Base-by-base conservation (phyloP, 1,140 invertebrate species). In the Zaprionus camerounensis region DNA sequence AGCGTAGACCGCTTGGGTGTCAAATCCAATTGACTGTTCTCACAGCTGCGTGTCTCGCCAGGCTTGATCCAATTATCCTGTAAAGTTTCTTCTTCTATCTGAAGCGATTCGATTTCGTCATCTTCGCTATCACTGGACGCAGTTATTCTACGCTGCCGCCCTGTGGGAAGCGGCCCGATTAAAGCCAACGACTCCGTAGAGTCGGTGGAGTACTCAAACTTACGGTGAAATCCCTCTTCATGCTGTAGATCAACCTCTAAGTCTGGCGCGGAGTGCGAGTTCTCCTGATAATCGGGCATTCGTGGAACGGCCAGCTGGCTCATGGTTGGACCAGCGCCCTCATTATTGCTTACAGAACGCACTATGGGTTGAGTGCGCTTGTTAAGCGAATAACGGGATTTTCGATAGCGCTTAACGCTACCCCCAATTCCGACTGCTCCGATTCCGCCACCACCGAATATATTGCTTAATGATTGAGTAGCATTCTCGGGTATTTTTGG, bases 291-390 rank as follows among this genome's bases (percentile, higher is more conserved):
- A n/a, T 74, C 73, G 3, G 75, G 64, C 44, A 86, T 17, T 0
- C 74, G 49, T 2, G 82, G 82, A 2, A 91, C 85, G 5, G 78
- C 59, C 2, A 90, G 61, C 4, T 77, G 63, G 44, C 61, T 63
- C 58, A 49, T 78, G 57, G 12, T 22, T 26, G 85, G 72, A 15
- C 74, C 79, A 0, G 81, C 78, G 3, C 76, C 79, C 0, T 91
- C 71, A 58, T 94, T 94, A 80, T 95, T 94, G 66, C 94, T 94
- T 56, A 92, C 86, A 9, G 92, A 93, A 78, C 95, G 95, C n/a
- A 93, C 93, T 64, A 95, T 94, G 34, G 68, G 72, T 7, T 56
- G 38, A 38, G 65, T 51, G 0, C 66, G 51, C 22, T 88, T 87
- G 15, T 65, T 58, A 0, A 78, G 26, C 2, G 71, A 9, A 9